Conservation (phyloP, 2,797 vertebrate genomes). For the Enoplosus armatus region DNA sequence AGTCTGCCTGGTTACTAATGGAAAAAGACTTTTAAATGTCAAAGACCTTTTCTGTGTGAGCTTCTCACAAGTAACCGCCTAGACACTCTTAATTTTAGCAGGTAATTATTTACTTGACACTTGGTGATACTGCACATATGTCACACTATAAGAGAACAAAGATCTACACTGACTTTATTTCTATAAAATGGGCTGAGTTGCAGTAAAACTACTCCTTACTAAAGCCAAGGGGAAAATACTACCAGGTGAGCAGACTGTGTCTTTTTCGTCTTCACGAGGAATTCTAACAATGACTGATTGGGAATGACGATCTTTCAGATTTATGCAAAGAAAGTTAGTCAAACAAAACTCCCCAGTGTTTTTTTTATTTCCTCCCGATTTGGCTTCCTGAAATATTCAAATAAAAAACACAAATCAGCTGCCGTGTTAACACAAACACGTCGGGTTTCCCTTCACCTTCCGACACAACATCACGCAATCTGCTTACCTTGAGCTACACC, state of each 20-base stretch:
- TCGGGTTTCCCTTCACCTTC: slow-evolving; percentile 10
- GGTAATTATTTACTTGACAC: not conserved
- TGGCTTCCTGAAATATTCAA: slow-evolving; percentile 14
- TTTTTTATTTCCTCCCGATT: not conserved
- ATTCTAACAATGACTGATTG: slow-evolving; percentile 3
- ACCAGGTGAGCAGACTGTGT: not conserved
- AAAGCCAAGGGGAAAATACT: not conserved
- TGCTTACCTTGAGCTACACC: slow-evolving; percentile 20
- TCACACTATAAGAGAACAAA: not conserved
- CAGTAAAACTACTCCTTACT: not conserved
- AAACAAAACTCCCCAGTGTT: slow-evolving; percentile 17
- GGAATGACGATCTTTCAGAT: slow-evolving; percentile 26
- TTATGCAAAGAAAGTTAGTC: slow-evolving; percentile 9
- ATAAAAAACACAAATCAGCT: not conserved
- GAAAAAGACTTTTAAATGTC: slow-evolving; percentile 23
- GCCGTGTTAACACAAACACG: not conserved
- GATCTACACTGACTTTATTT: not conserved
- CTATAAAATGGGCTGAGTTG: not conserved
- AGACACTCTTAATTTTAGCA: not conserved
- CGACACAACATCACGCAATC: not conserved
- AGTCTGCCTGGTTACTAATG: not conserved
- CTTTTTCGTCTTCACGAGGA: not conserved
- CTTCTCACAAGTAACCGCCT: not conserved
- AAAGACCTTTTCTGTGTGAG: not conserved
- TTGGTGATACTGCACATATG: not conserved